Conservation (phyloP, 2,888 invertebrate genomes). For the Xestia rhomboidea region DNA sequence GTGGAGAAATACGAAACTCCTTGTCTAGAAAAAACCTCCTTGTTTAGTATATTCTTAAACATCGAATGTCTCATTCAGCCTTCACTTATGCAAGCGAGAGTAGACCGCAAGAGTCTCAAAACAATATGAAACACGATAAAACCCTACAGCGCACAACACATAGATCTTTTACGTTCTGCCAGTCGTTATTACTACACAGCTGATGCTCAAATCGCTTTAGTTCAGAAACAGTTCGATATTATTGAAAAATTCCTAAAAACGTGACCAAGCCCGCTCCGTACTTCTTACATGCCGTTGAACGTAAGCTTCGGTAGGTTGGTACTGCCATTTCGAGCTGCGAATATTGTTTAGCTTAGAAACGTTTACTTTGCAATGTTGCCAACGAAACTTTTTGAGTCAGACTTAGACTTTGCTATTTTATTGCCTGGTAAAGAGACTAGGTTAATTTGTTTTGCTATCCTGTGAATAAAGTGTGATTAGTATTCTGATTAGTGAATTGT, state of each 20-base stretch:
- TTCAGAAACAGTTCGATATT: constrained; percentile 42
- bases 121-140: neutral
- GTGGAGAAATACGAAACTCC: neutral
- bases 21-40: neutral
- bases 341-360: constrained; percentile 22
- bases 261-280: constrained; percentile 10
- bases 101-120: neutral
- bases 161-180: constrained; percentile 4
- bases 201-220: constrained; percentile 43
- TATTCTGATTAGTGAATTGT: neutral
- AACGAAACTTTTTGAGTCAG: neutral
- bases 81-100: too few relatives aligned
- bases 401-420: neutral
- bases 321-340: constrained; percentile 12
- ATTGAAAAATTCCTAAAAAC: constrained; percentile 52
- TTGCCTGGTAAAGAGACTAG: neutral
- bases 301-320: neutral
- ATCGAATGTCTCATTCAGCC: neutral
- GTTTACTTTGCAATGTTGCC: neutral
- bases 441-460: neutral
- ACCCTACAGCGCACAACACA: neutral
- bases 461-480: neutral
- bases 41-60: neutral
- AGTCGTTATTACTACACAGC: constrained; percentile 25
- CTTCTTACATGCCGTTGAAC: neutral